Evolutionary conservation across 2,888 invertebrate species (phyloP), one percentile per base, ranked within the genome.

Genomic region (Spilosoma lubricipeda): DNA sequence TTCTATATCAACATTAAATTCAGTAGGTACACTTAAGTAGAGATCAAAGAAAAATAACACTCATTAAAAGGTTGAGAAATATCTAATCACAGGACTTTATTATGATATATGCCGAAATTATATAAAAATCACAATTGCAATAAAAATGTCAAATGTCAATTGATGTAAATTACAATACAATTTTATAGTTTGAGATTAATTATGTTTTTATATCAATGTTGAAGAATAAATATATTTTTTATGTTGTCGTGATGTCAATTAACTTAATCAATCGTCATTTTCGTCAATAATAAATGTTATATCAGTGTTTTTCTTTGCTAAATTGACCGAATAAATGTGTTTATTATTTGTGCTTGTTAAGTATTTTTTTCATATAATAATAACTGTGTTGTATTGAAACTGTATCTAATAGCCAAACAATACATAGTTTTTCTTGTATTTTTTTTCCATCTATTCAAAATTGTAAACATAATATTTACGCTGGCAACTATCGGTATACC

Each of bases 31-130:
- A 72, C 74, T 73, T 79, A 73, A 48, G 80, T 75, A 77, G 84
- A 84, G 79, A 83, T 84, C 84, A 84, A 56, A 77, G 67, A 74
- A 52, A 70, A 76, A 75, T 76, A 73, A 75, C 72, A 74, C 48
- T 72, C 67, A 76, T 68, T 59, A 71, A 36, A 74, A 67, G 72
- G 72, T 63, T 77, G 64, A 74, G 64, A 77, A 67, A 48, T 63
- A 68, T 72, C 56, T 80, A 80, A 80, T 80, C 72, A 78, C 75
- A 66, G 48, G 27, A 76, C 65, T 8, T 73, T 77, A 74, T 75
- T 65, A 78, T 72, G 70, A 73, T 73, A 73, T 73, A 66, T 23
- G 63, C 63, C 63, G 30, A 63, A 67, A 82, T 80, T 78, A 79
- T 77, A 78, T 71, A 77, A 79, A 82, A 56, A 67, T 30, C n/a